Conservation (phyloP, 1,140 invertebrate genomes). For the Trachymyrmex septentrionalis region DNA sequence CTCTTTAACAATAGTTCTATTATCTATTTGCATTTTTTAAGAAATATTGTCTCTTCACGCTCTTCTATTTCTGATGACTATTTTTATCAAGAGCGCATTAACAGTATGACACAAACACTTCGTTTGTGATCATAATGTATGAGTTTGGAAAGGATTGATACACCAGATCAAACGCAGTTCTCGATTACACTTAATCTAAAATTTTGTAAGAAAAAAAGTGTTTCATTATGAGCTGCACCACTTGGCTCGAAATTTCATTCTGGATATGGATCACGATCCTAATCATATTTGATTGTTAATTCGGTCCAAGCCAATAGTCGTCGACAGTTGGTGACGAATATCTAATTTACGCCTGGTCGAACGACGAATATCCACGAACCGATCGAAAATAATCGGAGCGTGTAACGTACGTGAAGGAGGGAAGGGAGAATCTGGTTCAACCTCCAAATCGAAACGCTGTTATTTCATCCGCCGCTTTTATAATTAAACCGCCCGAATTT, state of each 20-base stretch:
- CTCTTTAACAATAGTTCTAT: not conserved
- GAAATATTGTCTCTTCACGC: not conserved
- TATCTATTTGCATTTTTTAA: not conserved
- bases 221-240: not conserved
- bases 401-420: slow-evolving; percentile 13
- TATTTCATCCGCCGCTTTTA: slow-evolving; percentile 48
- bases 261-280: slow-evolving; percentile 20
- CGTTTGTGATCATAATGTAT: not conserved
- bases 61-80: not conserved
- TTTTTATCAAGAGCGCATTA: not conserved
- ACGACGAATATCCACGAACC: slow-evolving; percentile 50
- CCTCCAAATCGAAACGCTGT: slow-evolving; percentile 50
- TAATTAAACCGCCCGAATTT: slow-evolving; percentile 53
- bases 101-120: not conserved
- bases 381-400: slow-evolving; percentile 53
- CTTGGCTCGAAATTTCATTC: slow-evolving; percentile 10
- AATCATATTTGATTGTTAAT: slow-evolving; percentile 43
- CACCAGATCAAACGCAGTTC: slow-evolving; percentile 26
- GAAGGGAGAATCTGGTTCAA: slow-evolving; percentile 33
- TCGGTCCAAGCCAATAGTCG: not conserved
- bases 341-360: slow-evolving; percentile 48
- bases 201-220: not conserved
- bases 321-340: slow-evolving; percentile 44
- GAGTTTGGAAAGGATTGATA: not conserved
- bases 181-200: not conserved